Evolutionary conservation across 2,113 vertebrate genomes (phyloP), one percentile per base, ranked within the genome.

Genomic region (Myanophis thanlyinensis): DNA sequence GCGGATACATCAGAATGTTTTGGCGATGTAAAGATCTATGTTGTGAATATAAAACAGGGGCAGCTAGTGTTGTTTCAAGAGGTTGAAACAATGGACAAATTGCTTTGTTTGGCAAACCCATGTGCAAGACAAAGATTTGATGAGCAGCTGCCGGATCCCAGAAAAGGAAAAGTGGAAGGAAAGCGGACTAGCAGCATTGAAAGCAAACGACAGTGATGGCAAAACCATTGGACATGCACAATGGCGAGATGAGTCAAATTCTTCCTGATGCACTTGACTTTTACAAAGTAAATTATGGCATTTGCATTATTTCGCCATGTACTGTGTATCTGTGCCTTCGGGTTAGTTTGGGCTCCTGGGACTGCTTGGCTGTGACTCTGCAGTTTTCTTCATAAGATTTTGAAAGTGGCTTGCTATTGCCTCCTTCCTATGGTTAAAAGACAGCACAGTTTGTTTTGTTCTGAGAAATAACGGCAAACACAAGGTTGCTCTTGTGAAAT

Each of bases 1-100:
- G 91, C 87, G 90, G 95, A 92, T 95, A 95, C 93, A 95, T 89
- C 94, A 94, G 90, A 94, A 95, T 94, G 88, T 87, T 96, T 97
- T 87, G 93, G 93, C 89, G 90, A 89, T 22, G 40, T 18, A 90
- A 91, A 95, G 93, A 92, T 93, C 90, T 89, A 73, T 48, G 95
- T 88, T 91, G 90, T 93, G 95, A 94, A 96, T 97, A 89, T 88
- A 94, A 96, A 97, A 48, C 3, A 96, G 93, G 92, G 53, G 4
- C 1, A 84, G 73, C 84, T 92, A 20, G 30, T 0, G 85, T 8
- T 48, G 9, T 12, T 46, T 93, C 67, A 12, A 51, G 25, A 0
- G 49, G 87, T 73, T 40, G 13, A 87, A 92, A 92, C n/a, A 67
- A 46, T 27, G 47, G 67, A 47, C 46, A 91, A 40, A 5, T 0